Base-by-base conservation (phyloP, 2,113 vertebrate species). In the Labeo catla region DNA sequence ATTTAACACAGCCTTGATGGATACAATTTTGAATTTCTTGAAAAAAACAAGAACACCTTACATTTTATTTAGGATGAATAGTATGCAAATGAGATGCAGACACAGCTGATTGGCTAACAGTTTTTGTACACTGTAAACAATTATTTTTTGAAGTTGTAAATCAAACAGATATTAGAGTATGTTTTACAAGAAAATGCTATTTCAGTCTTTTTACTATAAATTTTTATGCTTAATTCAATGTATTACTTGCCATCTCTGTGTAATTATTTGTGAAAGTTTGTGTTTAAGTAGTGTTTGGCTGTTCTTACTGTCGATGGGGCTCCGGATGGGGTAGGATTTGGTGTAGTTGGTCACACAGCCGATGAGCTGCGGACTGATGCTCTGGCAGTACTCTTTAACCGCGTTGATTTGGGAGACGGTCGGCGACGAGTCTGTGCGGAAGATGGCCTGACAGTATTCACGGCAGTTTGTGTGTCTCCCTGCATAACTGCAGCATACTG, bases 391-490 rank as follows among this genome's bases (percentile, higher is more conserved):
- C 85, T 95, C 98, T 89, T 96, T 97, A 89, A 99, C 96, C 1
- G 98, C 96, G 88, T 95, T 98, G 91, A 99, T 99, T 92, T 99
- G 98, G 47, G 98, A 99, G 15, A 96, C 95, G 0, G 96, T 98
- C 83, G 98, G 98, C 63, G 98, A 97, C 0, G 98, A 98, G 93
- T 99, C 98, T 6, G 98, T 99, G 89, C 98, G 96, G 93, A 99
- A 99, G 94, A 99, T 99, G 77, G 98, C 98, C 93, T 99, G 98
- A 89, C 98, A 99, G 91, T 97, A 99, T 76, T 99, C 98, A 34
- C 97, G 94, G 84, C 98, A 99, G 93, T 97, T 98, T 19, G 98
- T 99, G 88, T 99, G 98, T 87, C 98, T 97, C 3, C 98, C 98
- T 45, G 97, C 98, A 0, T 98, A 98, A 87, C 97, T 96, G 93